Base-by-base conservation (phyloP, 2,797 vertebrate species). In the Halcyon leucocephala region DNA sequence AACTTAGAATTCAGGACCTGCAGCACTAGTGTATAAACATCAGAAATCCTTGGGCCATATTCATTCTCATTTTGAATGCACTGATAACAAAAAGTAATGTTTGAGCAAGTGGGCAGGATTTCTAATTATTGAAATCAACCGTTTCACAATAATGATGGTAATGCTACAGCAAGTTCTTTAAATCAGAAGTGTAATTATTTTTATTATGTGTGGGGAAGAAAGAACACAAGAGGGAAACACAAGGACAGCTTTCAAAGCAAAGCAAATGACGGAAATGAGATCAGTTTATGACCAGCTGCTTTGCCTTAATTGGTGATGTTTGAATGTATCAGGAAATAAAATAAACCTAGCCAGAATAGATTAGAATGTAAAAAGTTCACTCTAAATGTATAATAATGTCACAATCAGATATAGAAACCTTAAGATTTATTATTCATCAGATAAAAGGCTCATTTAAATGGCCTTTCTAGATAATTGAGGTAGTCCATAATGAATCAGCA, bases 261-360 rank as follows among this genome's bases (percentile, higher is more conserved):
- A 90, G 86, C 74, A 72, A 95, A 65, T 17, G 84, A 72, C 22
- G 82, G 96, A 90, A 93, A 90, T 82, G 80, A 94, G 87, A 58
- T 90, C 88, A 52, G 74, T 94, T 95, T 95, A 52, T 91, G 92
- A 77, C 74, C 92, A 95, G 84, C 93, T 95, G 90, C 90, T 89
- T 90, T 85, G 88, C 90, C 44, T 96, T 96, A 94, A 96, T 95
- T 90, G 69, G 81, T 55, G 67, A 67, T 77, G 86, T 70, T 67
- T 94, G 69, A 87, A 88, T 86, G 72, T 25, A 41, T 28, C 70
- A 84, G 88, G 87, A 94, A 94, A 93, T 77, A 52, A 92, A 95
- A 92, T 74, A 86, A 93, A 84, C 66, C 39, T 19, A 54, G 58
- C 55, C 89, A 91, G 89, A 74, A 74, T 58, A 77, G 86, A 92